Percentiles rank a stretch among this genome's conserved stretches.
Evolutionary conservation across 1,140 invertebrate species (phyloP).

Genomic region (Andrena cerasifolii): DNA sequence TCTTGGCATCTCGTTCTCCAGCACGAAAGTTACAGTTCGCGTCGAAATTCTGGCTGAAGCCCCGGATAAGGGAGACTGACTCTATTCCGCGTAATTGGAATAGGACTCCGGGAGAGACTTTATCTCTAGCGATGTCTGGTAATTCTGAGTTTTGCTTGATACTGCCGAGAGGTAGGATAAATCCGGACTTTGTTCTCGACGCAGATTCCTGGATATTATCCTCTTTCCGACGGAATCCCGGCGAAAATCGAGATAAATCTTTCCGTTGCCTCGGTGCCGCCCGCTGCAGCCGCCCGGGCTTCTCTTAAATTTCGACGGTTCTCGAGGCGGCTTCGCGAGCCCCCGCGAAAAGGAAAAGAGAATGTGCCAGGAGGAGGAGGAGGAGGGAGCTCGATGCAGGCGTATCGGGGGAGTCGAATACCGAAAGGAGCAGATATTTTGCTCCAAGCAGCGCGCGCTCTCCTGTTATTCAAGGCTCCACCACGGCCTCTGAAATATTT

Average conservation of each 20-base stretch:
- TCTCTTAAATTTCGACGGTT: not conserved
- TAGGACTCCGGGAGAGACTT: too few species aligned
- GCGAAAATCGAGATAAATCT: not conserved
- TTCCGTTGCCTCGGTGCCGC: not conserved
- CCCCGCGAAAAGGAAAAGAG: not conserved
- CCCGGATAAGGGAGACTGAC: too few species aligned
- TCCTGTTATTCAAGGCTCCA: not conserved
- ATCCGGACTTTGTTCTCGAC: too few species aligned
- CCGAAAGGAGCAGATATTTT: conserved; percentile 1
- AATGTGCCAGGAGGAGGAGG: not conserved
- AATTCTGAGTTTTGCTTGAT: too few species aligned
- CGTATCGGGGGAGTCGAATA: not conserved
- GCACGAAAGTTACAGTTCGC: too few species aligned
- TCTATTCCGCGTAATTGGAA: too few species aligned
- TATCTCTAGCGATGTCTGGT: too few species aligned
- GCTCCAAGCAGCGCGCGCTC: not conserved
- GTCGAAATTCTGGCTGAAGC: too few species aligned
- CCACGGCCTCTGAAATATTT: conserved; percentile 30
- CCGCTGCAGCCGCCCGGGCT: not conserved
- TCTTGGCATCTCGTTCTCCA: too few species aligned
- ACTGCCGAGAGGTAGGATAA: too few species aligned
- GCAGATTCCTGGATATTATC: too few species aligned
- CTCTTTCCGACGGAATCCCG: not conserved
- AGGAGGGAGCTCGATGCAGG: not conserved
- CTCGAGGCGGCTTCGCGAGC: not conserved